Base-by-base conservation (phyloP, 2,113 vertebrate species). In the Gasterosteus aculeatus region DNA sequence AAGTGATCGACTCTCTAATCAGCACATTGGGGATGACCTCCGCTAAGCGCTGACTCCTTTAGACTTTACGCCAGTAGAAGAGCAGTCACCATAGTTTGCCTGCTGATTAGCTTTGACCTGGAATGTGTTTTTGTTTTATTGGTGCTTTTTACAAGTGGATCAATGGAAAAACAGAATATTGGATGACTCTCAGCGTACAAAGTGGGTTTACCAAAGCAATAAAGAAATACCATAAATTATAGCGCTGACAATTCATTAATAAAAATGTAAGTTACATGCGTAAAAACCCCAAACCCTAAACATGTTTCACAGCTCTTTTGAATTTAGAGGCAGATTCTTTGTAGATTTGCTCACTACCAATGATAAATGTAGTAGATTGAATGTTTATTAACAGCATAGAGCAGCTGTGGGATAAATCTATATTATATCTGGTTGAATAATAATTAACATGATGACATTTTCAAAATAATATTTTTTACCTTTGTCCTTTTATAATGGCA, bases 31-130 rank as follows among this genome's bases (percentile, higher is more conserved):
- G 38, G 70, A 71, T 56, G 47, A 75, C 41, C 39, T 46, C 18
- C 42, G 65, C 81, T 87, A 87, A 90, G 80, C 75, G 73, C 78
- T 69, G 75, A 60, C 80, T 87, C 69, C 66, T 83, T 64, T 19
- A 66, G 59, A 62, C 62, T 72, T 77, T 62, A 35, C 39, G 56
- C 70, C 51, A 31, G 62, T 65, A 39, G 67, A 82, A 64, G 69
- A 81, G 70, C 59, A 63, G 54, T 51, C 44, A 35, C 53, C 11
- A 5, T 10, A 18, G 22, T 68, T 41, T 8, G 4, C 33, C 41
- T 63, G 26, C 12, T 44, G 38, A n/a, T 33, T 42, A n/a, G 10
- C 35, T 38, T 38, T 38, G 35, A 38, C 35, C 7, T 1, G 35
- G 35, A 38, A 38, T 38, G 35, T 7, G 10, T 57, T 64, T 18